A percentile compares a stretch with the other conserved stretches of the same genome.
Evolutionary conservation across 2,888 invertebrate genomes (phyloP).

Genomic region (Blastobasis lacticolella): DNA sequence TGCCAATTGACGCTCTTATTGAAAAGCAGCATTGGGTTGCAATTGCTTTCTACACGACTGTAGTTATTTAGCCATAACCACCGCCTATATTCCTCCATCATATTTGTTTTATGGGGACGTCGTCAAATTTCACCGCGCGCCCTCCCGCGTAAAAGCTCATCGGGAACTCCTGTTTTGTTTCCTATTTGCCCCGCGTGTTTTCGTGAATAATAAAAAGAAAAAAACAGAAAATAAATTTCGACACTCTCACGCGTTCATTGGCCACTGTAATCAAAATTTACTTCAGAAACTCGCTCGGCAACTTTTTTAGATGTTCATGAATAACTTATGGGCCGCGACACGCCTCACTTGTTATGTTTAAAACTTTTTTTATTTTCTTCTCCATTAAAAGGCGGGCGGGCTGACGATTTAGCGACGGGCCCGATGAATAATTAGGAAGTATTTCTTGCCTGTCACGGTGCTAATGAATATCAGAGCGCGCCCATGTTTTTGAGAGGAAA

Average conservation of each 20-base stretch:
- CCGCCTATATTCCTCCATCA: no score
- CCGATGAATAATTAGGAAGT: slow-evolving; percentile 67
- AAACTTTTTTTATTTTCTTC: slow-evolving; percentile 63
- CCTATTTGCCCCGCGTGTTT: background rate
- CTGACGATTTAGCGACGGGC: slow-evolving; percentile 61
- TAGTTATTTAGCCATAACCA: no score
- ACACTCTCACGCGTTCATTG: slow-evolving; percentile 27
- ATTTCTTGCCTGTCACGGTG: slow-evolving; percentile 67
- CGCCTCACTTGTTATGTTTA: slow-evolving; percentile 64
- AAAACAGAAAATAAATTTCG: slow-evolving; percentile 3
- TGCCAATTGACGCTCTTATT: no score
- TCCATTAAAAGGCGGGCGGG: slow-evolving; percentile 52
- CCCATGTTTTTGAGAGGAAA: slow-evolving; percentile 21
- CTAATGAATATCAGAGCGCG: slow-evolving; percentile 67
- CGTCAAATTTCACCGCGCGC: no score
- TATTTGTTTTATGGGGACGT: no score
- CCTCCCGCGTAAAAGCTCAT: no score
- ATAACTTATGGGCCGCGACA: slow-evolving; percentile 55
- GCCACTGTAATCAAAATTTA: slow-evolving; percentile 49
- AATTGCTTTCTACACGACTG: no score
- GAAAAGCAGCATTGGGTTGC: no score
- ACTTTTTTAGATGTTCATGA: slow-evolving; percentile 55
- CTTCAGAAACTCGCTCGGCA: slow-evolving; percentile 24
- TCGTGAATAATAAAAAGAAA: background rate
- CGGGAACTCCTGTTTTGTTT: no score